These are phyloP conservation scores for Notothenia rossii DNA, from an alignment of 2,113 vertebrate genomes.

Conservation along the genomic window DNA sequence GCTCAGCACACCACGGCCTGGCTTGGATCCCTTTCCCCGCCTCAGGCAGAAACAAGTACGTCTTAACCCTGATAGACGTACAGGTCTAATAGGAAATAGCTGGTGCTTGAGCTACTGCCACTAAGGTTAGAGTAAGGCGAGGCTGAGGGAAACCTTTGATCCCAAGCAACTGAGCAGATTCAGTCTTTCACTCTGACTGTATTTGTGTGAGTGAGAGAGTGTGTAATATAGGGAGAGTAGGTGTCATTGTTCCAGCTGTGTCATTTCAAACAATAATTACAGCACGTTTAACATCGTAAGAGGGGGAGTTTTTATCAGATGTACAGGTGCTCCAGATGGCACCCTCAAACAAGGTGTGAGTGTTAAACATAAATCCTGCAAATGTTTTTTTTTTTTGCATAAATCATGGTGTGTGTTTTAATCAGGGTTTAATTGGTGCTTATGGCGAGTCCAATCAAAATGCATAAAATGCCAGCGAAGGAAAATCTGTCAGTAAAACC, in stretches of 20 bases:
- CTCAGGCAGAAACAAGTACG: slow-evolving; percentile 54
- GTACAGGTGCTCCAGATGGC: slow-evolving; percentile 5
- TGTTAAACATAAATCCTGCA: slow-evolving; percentile 12
- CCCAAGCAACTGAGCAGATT: slow-evolving; percentile 35
- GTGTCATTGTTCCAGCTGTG: not conserved
- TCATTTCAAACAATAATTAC: slow-evolving; percentile 18
- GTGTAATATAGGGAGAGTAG: not conserved
- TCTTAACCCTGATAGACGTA: slow-evolving; percentile 51
- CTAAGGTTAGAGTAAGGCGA: slow-evolving; percentile 28
- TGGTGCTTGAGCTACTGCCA: slow-evolving; percentile 29
- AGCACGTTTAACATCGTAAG: not conserved
- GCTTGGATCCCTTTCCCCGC: slow-evolving; percentile 50
- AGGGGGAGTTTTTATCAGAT: slow-evolving; percentile 20
- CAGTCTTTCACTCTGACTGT: not conserved
- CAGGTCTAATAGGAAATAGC: slow-evolving; percentile 27
- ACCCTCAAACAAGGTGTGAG: slow-evolving; percentile 26
- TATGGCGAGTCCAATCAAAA: not conserved
- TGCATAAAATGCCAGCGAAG: slow-evolving; percentile 9
- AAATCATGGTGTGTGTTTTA: not conserved
- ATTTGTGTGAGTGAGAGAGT: not conserved
- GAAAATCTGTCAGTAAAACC: not conserved
- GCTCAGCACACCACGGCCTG: slow-evolving; percentile 25
- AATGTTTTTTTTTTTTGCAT: too few species aligned
- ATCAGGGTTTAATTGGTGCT: not conserved
- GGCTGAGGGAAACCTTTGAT: slow-evolving; percentile 22